A percentile compares a stretch with the other conserved stretches of the same genome.
These are phyloP conservation scores for Pammene aurita DNA, from an alignment of 2,888 invertebrate genomes.

Conservation along the genomic window DNA sequence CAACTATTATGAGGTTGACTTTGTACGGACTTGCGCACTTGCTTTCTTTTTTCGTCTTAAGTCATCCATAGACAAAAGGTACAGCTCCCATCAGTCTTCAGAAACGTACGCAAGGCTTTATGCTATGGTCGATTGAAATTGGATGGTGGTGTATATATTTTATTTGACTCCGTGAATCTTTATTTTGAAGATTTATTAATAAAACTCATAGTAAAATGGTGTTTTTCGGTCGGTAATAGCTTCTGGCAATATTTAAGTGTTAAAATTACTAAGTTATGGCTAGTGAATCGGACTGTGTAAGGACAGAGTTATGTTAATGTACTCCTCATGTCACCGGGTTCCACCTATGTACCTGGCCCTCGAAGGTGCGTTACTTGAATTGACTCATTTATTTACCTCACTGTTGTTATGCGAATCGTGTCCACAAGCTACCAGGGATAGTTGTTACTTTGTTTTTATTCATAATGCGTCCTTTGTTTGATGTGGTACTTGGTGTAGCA, in stretches of 20 bases:
- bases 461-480: conserved; percentile 46
- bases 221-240: conserved; percentile 49
- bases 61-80: conserved; percentile 42
- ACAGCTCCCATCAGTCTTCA: conserved; percentile 39
- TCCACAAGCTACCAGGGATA: conserved; percentile 26
- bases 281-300: conserved; percentile 66
- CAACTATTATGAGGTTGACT: conserved; percentile 27
- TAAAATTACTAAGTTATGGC: conserved; percentile 63
- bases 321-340: conserved; percentile 76
- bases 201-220: conserved; percentile 62
- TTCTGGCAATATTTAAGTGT: conserved; percentile 54
- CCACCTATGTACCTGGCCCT: conserved; percentile 76
- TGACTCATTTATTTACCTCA: conserved; percentile 47
- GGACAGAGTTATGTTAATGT: conserved; percentile 80
- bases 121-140: conserved; percentile 65
- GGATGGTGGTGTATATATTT: conserved; percentile 57
- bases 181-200: conserved; percentile 59
- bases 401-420: conserved; percentile 31
- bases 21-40: conserved; percentile 32
- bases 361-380: conserved; percentile 69
- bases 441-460: conserved; percentile 35
- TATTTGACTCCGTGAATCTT: conserved; percentile 52
- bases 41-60: conserved; percentile 29
- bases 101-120: conserved; percentile 49
- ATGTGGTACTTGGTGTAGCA: conserved; percentile 50